Conservation (phyloP, 2,888 invertebrate genomes). For the Kuschelorhynchus macadamiae region DNA sequence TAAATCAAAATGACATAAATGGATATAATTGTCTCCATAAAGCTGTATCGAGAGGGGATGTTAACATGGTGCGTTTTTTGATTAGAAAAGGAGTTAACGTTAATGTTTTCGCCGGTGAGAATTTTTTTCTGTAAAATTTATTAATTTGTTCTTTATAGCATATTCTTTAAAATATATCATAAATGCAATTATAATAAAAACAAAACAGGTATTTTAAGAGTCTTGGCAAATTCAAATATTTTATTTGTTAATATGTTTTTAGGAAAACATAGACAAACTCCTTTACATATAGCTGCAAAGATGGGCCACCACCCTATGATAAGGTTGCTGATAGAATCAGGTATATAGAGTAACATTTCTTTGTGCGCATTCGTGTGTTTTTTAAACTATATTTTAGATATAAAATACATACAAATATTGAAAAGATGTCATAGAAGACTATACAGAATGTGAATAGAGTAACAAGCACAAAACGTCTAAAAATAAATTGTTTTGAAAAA, state of each 20-base stretch:
- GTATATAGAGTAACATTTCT: conserved; percentile 30
- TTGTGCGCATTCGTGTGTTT: too few relatives aligned
- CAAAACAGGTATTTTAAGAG: too few relatives aligned
- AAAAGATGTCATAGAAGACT: too few relatives aligned
- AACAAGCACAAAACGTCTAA: too few relatives aligned
- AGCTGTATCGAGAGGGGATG: conserved; percentile 74
- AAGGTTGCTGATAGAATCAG: conserved; percentile 64
- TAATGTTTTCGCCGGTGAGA: conserved; percentile 62
- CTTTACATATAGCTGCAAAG: conserved; percentile 66
- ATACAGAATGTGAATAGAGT: too few relatives aligned
- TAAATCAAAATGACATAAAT: conserved; percentile 77
- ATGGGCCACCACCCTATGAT: conserved; percentile 68
- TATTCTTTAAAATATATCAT: background rate
- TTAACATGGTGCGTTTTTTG: conserved; percentile 70
- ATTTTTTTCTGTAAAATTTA: background rate
- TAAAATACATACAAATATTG: too few relatives aligned
- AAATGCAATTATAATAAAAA: too few relatives aligned
- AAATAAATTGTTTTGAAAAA: too few relatives aligned
- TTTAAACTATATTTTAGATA: too few relatives aligned
- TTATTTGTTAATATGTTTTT: conserved; percentile 8
- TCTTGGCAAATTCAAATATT: too few relatives aligned
- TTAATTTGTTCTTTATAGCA: background rate
- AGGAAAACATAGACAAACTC: conserved; percentile 65
- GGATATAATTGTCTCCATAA: conserved; percentile 80
- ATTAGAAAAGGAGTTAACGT: conserved; percentile 61